phyloP scores from a whole-genome alignment of 2,113 vertebrate species.

The Centrocercus urophasianus region DNA sequence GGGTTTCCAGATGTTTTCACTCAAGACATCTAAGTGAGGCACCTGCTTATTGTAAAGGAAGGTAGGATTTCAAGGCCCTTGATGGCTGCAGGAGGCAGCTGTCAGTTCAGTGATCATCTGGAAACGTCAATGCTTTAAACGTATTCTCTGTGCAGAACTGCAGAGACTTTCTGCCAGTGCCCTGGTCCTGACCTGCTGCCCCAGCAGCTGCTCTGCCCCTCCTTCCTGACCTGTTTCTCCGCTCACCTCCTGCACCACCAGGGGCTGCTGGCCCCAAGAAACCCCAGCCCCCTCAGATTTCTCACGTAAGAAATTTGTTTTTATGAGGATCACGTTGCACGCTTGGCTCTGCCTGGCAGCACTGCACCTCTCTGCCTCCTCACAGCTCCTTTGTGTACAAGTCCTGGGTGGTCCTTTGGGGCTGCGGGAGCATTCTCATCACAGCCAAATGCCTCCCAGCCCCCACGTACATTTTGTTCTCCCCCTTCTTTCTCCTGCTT shows the following conservation, averaged over 20 bases:
- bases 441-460: not conserved
- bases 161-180: not conserved
- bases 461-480: not conserved
- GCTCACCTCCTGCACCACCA: not conserved
- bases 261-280: not conserved
- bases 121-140: not conserved
- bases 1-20: not conserved
- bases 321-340: not conserved
- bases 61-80: not conserved
- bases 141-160: not conserved
- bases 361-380: not conserved
- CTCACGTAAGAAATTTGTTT: not conserved
- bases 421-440: not conserved
- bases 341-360: not conserved
- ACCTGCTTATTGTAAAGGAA: not conserved
- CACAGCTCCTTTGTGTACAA: rapidly evolving
- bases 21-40: not conserved
- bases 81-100: not conserved
- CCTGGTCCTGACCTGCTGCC: not conserved
- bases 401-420: not conserved
- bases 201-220: not conserved
- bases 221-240: rapidly evolving
- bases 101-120: not conserved
- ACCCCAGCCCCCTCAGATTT: not conserved
- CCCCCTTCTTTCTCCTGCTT: not conserved